Base-by-base conservation (phyloP, 2,797 vertebrate species). In the Enteromius thamalakanensis region DNA sequence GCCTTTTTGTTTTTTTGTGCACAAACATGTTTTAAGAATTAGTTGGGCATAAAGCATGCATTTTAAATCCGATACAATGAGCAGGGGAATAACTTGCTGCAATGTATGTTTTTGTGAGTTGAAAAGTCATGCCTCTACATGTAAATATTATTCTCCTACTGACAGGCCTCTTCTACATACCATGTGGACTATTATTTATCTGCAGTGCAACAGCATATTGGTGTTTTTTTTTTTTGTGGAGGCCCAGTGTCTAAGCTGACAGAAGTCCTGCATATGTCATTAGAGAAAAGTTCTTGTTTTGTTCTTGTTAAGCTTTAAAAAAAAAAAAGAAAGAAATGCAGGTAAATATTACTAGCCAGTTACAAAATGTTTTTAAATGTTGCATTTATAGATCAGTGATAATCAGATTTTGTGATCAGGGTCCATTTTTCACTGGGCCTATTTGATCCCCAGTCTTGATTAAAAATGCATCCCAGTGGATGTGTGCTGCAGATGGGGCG, bases 391-490 rank as follows among this genome's bases (percentile, higher is more conserved):
- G 64, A 58, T 70, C 23, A 58, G 49, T 14, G 51, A 58, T 71
- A 17, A 23, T 68, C 6, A 42, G 23, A 19, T 72, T 32, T 72
- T 15, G 17, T n/a, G 62, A 42, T 58, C 21, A 32, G 15, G 40
- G n/a, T 34, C 32, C 51, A 32, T 29, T 76, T 67, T 76, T 58
- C 19, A 26, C 6, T n/a, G 32, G 69, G 67, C 19, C 23, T 21
- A 58, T 89, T 91, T 85, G 75, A 51, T 42, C 58, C 85, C 84
- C 85, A 86, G 10, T 74, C 21, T 78, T 89, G 42, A 87, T 93
- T 81, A 89, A 89, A 92, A 91, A 91, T 93, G 92, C 89, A 93
- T 91, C 90, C 90, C 90, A 86, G 86, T 79, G 87, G 90, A 84
- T 87, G 87, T 80, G 71, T 86, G 78, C 80, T 76, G 87, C 78